Conservation (phyloP, 2,888 invertebrate species). For the Odontomyia ornata region DNA sequence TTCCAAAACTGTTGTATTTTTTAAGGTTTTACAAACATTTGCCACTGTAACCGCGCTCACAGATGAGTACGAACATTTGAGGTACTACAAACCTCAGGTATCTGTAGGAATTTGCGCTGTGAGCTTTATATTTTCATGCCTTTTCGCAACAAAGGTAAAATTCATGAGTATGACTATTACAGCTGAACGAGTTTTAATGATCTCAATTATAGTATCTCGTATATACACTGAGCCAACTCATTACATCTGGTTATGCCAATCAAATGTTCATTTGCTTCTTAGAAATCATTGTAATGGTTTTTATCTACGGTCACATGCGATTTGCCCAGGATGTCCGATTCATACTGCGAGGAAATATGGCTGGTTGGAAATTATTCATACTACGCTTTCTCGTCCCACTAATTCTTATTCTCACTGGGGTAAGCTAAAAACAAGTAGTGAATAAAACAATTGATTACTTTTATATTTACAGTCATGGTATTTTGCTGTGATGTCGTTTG, state of each 20-base stretch:
- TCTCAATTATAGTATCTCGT: not conserved
- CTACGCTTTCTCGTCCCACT: not conserved
- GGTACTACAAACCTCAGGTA: not conserved
- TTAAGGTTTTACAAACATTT: too few relatives aligned
- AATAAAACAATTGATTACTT: not conserved
- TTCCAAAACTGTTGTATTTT: not conserved
- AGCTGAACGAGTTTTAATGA: not conserved
- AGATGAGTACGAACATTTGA: slow-evolving; percentile 12
- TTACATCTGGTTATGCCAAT: not conserved
- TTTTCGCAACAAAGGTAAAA: slow-evolving; percentile 19
- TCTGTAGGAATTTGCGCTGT: slow-evolving; percentile 8
- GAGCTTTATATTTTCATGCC: not conserved
- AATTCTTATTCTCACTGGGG: not conserved
- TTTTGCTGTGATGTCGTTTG: too few relatives aligned
- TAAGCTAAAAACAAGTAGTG: not conserved
- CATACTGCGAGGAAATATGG: not conserved
- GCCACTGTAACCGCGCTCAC: slow-evolving; percentile 4
- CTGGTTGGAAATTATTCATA: not conserved
- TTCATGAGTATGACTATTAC: not conserved
- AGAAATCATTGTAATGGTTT: not conserved
- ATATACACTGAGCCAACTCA: not conserved
- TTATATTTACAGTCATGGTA: not conserved
- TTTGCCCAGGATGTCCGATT: not conserved
- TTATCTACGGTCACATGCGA: not conserved
- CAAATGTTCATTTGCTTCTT: not conserved